Evolutionary conservation across 2,888 invertebrate genomes (phyloP), one percentile per base, ranked within the genome.

Genomic region (Eugnorisma glareosa): DNA sequence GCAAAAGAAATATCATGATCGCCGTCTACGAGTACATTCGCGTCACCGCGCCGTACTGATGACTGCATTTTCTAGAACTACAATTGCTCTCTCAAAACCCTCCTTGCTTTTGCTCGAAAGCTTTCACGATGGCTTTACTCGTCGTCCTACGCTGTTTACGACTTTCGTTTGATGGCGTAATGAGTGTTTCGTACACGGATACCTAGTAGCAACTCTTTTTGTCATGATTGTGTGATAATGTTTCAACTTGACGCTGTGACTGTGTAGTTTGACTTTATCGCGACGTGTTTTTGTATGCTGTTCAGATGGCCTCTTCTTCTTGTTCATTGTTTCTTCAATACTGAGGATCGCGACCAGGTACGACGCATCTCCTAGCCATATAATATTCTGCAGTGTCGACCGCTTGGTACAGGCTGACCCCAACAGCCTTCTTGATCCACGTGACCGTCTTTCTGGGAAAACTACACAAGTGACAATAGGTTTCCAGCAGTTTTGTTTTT

Each of bases 71-170:
- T n/a, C 24, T 35, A 66, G 24, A 59, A 69, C 45, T 37, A 24
- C 24, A 57, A 45, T 13, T 31, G 43, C 59, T 59, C 18, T 21
- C 40, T 51, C 48, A 35, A 76, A 57, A 59, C 11, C 31, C 10
- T 31, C 15, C 48, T 28, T 59, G n/a, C 57, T 78, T 40, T 71
- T 48, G 43, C 40, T 57, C 28, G 59, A 59, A 77, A 70, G 57
- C 48, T 31, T 43, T 28, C 45, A 28, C 37, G 21, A 8, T 43
- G 18, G 48, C n/a, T 78, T 59, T 24, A 13, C 24, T 57, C 54
- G 11, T 40, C 31, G 8, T 59, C 31, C 40, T 35, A n/a, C 35
- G 35, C 48, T 51, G 43, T 11, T 13, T 6, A n/a, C 28, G 7
- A 18, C 15, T 24, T 24, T 63, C 15, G 28, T 24, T 63, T n/a